These are phyloP conservation scores for Psilopogon haemacephalus DNA, from an alignment of 2,113 vertebrate species.

Conservation along the genomic window DNA sequence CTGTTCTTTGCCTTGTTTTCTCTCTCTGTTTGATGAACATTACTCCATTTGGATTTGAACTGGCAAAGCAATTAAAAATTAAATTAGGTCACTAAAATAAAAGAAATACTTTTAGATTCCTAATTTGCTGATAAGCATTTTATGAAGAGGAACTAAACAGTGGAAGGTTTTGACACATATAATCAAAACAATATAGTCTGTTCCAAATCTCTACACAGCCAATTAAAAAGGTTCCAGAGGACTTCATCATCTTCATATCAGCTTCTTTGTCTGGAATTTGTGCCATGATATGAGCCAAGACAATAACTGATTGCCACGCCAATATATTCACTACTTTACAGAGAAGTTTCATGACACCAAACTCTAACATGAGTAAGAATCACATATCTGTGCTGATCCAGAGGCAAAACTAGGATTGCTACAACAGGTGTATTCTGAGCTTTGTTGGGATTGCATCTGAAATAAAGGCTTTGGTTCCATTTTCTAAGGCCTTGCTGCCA, in stretches of 20 bases:
- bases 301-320: background rate
- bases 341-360: background rate
- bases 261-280: background rate
- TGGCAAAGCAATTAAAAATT: conserved; percentile 26
- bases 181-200: background rate
- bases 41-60: background rate
- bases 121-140: background rate
- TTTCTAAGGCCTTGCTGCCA: background rate
- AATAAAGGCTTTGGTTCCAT: background rate
- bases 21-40: background rate
- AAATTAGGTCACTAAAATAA: conserved; percentile 8
- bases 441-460: background rate
- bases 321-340: background rate
- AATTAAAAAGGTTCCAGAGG: background rate
- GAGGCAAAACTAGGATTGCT: background rate
- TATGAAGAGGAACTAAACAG: background rate
- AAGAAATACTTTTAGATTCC: background rate
- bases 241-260: background rate
- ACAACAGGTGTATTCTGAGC: background rate
- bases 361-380: background rate
- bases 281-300: background rate
- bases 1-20: background rate
- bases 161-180: background rate
- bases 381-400: background rate
- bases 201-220: background rate